Conservation (phyloP, 2,113 vertebrate genomes). For the Sitta europaea region DNA sequence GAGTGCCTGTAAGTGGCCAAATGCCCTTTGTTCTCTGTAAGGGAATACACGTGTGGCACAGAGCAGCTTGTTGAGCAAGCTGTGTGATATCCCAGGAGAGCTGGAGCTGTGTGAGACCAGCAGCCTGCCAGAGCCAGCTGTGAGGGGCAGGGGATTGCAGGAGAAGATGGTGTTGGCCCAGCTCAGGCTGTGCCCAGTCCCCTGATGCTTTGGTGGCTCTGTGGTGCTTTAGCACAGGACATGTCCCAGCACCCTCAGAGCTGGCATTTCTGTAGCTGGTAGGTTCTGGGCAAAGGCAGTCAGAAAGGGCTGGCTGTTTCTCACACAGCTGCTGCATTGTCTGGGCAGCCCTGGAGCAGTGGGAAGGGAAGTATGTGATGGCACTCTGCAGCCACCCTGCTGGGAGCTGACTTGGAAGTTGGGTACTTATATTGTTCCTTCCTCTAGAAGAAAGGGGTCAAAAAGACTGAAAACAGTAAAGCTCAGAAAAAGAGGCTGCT, state of each 20-base stretch:
- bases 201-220: not conserved
- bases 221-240: not conserved
- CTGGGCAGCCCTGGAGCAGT: not conserved
- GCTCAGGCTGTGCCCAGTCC: not conserved
- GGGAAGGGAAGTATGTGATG: not conserved
- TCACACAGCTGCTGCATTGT: not conserved
- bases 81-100: not conserved
- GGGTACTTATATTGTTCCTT: not conserved
- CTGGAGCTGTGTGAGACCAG: not conserved
- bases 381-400: not conserved
- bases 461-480: not conserved
- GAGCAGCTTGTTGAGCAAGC: not conserved
- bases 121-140: not conserved
- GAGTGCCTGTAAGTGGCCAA: not conserved
- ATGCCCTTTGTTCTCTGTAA: not conserved
- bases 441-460: not conserved
- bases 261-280: not conserved
- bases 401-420: not conserved
- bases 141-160: rapidly evolving
- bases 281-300: not conserved
- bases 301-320: not conserved
- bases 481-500: not conserved
- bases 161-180: not conserved
- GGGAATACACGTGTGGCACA: not conserved
- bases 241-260: not conserved